Conservation (phyloP, 2,113 vertebrate species). For the Erpornis zantholeuca region DNA sequence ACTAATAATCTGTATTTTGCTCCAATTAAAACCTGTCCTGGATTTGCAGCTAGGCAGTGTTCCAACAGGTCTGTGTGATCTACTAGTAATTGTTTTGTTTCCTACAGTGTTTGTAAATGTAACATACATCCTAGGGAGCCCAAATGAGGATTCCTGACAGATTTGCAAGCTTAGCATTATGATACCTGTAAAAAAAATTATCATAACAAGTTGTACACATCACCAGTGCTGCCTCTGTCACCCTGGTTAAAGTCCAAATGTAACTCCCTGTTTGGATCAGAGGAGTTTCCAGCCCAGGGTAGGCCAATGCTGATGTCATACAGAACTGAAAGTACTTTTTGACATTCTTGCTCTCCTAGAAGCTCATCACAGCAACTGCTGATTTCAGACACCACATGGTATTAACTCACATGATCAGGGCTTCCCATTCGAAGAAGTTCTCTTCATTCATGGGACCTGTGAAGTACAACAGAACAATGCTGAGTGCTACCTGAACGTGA, state of each 20-base stretch:
- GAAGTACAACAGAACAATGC: background rate
- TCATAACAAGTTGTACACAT: background rate
- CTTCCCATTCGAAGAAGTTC: slow-evolving; percentile 99
- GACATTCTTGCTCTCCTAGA: background rate
- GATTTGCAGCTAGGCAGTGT: background rate
- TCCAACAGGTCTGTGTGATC: background rate
- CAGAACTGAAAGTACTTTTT: background rate
- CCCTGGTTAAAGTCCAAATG: background rate
- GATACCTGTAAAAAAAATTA: background rate
- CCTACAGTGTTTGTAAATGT: background rate
- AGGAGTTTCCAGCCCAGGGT: background rate
- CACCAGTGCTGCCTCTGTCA: background rate
- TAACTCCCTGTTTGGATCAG: background rate
- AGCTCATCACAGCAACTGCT: background rate
- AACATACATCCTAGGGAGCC: background rate
- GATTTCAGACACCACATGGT: background rate
- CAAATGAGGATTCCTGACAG: background rate
- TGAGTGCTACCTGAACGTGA: background rate
- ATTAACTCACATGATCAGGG: slow-evolving; percentile 93
- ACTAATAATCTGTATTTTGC: background rate
- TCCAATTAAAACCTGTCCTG: background rate
- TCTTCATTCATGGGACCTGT: slow-evolving; percentile 95
- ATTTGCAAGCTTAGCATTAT: background rate
- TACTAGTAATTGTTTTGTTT: background rate
- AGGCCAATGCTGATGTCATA: background rate